These are phyloP conservation scores for Hemitrygon akajei DNA, from an alignment of 2,797 vertebrate genomes.

Conservation along the genomic window DNA sequence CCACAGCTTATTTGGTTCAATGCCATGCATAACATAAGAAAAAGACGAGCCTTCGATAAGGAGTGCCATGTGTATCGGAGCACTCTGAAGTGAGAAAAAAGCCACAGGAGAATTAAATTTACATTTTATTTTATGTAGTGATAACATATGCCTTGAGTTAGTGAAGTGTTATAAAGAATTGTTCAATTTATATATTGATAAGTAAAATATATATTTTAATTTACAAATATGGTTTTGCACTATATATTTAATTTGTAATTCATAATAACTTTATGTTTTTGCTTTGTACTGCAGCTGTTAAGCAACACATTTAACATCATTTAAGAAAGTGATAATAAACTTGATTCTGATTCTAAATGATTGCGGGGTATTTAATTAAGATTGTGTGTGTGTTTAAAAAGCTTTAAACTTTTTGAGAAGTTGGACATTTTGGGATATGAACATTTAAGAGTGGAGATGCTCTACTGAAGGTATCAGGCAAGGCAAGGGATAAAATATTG, in stretches of 20 bases:
- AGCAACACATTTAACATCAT: too few relatives aligned
- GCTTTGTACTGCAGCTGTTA: too few relatives aligned
- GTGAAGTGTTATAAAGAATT: neutral
- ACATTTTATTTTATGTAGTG: neutral
- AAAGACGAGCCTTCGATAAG: neutral
- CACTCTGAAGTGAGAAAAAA: neutral
- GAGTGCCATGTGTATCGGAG: neutral
- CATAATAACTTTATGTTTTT: too few relatives aligned
- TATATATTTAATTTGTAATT: too few relatives aligned
- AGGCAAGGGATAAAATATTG: too few relatives aligned
- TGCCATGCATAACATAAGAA: neutral
- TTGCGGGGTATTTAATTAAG: neutral
- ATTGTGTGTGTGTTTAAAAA: neutral
- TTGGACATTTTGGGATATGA: too few relatives aligned
- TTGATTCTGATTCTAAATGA: neutral
- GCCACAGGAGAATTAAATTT: too few relatives aligned
- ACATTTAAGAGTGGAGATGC: too few relatives aligned
- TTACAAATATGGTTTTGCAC: neutral
- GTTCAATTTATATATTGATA: neutral
- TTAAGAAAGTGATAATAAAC: too few relatives aligned
- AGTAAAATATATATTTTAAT: neutral
- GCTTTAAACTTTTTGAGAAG: neutral
- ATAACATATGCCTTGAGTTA: neutral
- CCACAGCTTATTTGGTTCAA: neutral
- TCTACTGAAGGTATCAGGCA: neutral